These are phyloP conservation scores for Prunella fulvescens DNA, from an alignment of 2,113 vertebrate species.

Conservation along the genomic window DNA sequence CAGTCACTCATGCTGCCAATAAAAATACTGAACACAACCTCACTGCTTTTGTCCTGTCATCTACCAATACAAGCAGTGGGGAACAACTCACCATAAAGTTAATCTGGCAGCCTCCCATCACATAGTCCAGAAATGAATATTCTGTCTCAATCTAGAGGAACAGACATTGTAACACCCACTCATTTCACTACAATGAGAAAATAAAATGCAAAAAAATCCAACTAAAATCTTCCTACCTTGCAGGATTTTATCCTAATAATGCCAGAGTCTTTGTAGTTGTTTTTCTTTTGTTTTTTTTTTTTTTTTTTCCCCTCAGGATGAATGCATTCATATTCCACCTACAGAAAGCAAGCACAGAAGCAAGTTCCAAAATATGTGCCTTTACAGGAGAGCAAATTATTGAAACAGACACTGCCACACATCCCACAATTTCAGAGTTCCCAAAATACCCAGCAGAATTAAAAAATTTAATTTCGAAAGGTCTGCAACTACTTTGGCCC, in stretches of 20 bases:
- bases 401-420: not conserved
- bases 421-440: not conserved
- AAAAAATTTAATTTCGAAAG: not conserved
- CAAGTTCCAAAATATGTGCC: not conserved
- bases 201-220: accelerated
- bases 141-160: slow-evolving; percentile 74
- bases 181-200: not conserved
- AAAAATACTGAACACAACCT: not conserved
- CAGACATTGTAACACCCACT: not conserved
- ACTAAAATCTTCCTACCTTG: slow-evolving; percentile 71
- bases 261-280: slow-evolving; percentile 92
- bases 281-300: slow-evolving; percentile 93
- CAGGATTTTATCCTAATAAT: slow-evolving; percentile 82
- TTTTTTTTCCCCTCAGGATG: slow-evolving; percentile 88
- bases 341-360: not conserved
- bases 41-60: not conserved
- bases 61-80: not conserved
- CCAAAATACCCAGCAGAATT: not conserved
- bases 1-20: not conserved
- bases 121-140: slow-evolving; percentile 83
- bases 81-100: slow-evolving; percentile 80
- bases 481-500: not conserved
- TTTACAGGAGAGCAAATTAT: not conserved
- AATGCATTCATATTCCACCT: slow-evolving; percentile 89
- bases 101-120: slow-evolving; percentile 87